Base-by-base conservation (phyloP, 2,888 invertebrate genomes). In the Lasius platythorax region DNA sequence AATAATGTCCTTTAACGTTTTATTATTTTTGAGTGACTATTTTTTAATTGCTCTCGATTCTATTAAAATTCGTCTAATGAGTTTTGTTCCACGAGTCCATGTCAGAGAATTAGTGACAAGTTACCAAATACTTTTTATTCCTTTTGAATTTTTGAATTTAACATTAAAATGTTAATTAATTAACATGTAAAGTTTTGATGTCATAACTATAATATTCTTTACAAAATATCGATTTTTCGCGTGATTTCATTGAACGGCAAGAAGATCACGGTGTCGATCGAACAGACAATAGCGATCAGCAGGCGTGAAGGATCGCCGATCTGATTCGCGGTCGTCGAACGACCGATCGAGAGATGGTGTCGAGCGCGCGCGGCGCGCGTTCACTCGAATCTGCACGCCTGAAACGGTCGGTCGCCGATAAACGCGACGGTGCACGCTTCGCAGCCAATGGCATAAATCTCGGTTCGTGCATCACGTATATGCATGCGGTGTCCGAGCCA, bases 361-460 rank as follows among this genome's bases (percentile, higher is more conserved):
- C 84, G 76, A 58, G 74, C 76, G 76, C 23, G 23, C 23, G 72
- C 78, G 70, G 70, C 23, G 23, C 74, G 79, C 70, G 82, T 81
- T 81, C 64, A 58, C 73, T 76, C 70, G 79, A 53, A 89, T 87
- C 82, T 82, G 85, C 61, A 85, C 87, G 87, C 82, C 86, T 82
- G 88, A 81, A 88, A 86, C 82, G 83, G 75, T 64, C 12, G 33
- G 64, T 33, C 18, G 68, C 11, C 88, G 90, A 91, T 90, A 91
- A 91, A 90, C 87, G 90, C 88, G 91, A 30, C 87, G 87, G 85
- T 82, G 85, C 83, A 64, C 67, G 85, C 85, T 90, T 90, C 88
- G 87, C 85, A 90, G 87, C 91, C 90, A 92, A 90, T 91, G 90
- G 91, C 87, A 92, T 91, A 91, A 92, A 91, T 91, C 91, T 88